phyloP scores from a whole-genome alignment of 1,140 invertebrate genomes.

The Muscidifurax raptorellus region DNA sequence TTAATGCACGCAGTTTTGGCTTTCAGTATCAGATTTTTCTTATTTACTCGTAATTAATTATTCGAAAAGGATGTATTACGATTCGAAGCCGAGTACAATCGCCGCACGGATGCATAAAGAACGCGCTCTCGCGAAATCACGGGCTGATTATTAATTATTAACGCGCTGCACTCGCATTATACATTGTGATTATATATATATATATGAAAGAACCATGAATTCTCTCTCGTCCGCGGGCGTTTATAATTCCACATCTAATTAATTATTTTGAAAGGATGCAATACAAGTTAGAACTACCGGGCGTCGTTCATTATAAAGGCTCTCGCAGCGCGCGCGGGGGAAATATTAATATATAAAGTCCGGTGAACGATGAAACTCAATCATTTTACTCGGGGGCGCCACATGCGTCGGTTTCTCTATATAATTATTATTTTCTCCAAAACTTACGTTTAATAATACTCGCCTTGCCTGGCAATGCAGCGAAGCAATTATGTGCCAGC shows the following conservation, averaged over 20 bases:
- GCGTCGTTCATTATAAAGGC: slow-evolving; percentile 39
- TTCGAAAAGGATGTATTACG: background rate
- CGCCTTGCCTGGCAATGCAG: background rate
- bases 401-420: background rate
- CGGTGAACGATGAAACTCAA: slow-evolving; percentile 48
- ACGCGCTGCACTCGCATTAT: slow-evolving; percentile 11
- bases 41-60: background rate
- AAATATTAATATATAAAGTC: slow-evolving; percentile 47
- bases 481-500: slow-evolving; percentile 23
- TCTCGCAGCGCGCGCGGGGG: background rate
- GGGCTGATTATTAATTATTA: slow-evolving; percentile 41
- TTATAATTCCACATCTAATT: slow-evolving; percentile 42
- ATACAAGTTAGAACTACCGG: slow-evolving; percentile 40
- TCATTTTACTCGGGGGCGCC: slow-evolving; percentile 39
- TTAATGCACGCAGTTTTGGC: no score
- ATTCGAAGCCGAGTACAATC: background rate
- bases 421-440: slow-evolving; percentile 45
- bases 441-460: slow-evolving; percentile 44
- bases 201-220: slow-evolving; percentile 43
- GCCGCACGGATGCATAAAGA: background rate
- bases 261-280: slow-evolving; percentile 51
- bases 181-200: no score
- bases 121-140: background rate
- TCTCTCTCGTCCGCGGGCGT: background rate
- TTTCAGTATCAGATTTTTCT: background rate